Evolutionary conservation across 2,797 vertebrate genomes (phyloP).

Genomic region (Kryptopterus vitreolus): DNA sequence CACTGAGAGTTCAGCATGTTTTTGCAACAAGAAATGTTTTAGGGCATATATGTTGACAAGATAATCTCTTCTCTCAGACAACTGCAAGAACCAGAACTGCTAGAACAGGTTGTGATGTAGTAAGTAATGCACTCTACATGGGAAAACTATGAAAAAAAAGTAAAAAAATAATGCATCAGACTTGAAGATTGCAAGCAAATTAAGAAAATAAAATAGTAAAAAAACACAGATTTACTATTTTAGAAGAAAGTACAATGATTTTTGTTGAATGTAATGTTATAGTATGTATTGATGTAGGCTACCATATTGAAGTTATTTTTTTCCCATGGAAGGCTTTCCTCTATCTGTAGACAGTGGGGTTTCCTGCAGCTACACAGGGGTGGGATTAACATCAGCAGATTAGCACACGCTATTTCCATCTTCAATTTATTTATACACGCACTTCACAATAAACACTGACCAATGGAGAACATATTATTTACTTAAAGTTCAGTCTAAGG

Average conservation of each 20-base stretch:
- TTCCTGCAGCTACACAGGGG: constrained; percentile 5
- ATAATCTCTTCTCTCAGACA: too few relatives aligned
- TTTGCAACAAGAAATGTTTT: background rate
- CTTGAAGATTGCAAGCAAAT: background rate
- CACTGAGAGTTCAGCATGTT: background rate
- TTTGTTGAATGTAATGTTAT: too few relatives aligned
- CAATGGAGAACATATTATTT: constrained; percentile 13
- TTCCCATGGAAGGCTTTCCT: background rate
- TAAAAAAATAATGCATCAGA: background rate
- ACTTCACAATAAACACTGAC: constrained; percentile 16
- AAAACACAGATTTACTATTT: background rate
- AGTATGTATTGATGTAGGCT: too few relatives aligned
- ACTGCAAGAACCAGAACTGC: background rate
- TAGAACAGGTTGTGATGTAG: background rate
- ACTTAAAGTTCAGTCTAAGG: constrained; percentile 15
- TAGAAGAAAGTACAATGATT: background rate
- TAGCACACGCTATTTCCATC: constrained; percentile 46
- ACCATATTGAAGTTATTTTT: background rate
- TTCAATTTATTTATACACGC: constrained; percentile 24
- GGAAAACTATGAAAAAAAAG: background rate
- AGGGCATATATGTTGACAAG: background rate
- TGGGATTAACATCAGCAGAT: constrained; percentile 38
- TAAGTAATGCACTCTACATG: background rate
- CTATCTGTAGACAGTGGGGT: background rate
- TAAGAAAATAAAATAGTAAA: background rate